Base-by-base conservation (phyloP, 2,888 invertebrate species). In the Cantharis rustica region DNA sequence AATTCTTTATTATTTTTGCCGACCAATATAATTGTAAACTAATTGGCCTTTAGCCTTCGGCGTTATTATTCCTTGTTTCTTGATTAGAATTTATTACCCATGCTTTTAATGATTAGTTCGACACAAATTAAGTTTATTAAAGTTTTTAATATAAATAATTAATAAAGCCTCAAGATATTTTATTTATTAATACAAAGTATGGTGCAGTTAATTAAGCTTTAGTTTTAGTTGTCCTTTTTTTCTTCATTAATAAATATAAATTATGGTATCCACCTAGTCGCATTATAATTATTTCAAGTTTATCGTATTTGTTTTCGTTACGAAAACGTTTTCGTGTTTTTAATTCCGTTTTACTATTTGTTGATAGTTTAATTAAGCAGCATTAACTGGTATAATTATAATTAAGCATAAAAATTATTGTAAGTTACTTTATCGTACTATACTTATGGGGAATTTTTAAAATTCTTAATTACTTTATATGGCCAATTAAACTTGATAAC, bases 31-130 rank as follows among this genome's bases (percentile, higher is more conserved):
- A 47, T 84, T 83, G 82, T 80, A 80, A 79, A 81, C 84, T 84
- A 84, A 84, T 84, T 84, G 84, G 82, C 83, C 82, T 84, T 80
- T 80, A 80, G 83, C 84, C 82, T 79, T 80, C 76, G 82, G 82
- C 83, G 79, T 75, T 81, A 77, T 82, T 80, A 79, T 82, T 81
- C 78, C 77, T 80, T 76, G 76, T 73, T 75, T 76, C 83, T 84
- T 85, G 85, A 85, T 85, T 85, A 84, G 82, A 83, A 85, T 85
- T 85, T 85, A 85, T 84, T 79, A 79, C 81, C 77, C 80, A 79
- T 81, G 83, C 82, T 83, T 84, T 66, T 66, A 66, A 66, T 66
- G 64, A 66, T 66, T 20, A 66, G 64, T 66, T 23, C 17, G 64
- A 66, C 23, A 66, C 70, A 70, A 70, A 47, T 66, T 66, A 66